A percentile compares a stretch with the other conserved stretches of the same genome.
These are phyloP conservation scores for Cherax destructor DNA, from an alignment of 1,140 invertebrate genomes.

Conservation along the genomic window DNA sequence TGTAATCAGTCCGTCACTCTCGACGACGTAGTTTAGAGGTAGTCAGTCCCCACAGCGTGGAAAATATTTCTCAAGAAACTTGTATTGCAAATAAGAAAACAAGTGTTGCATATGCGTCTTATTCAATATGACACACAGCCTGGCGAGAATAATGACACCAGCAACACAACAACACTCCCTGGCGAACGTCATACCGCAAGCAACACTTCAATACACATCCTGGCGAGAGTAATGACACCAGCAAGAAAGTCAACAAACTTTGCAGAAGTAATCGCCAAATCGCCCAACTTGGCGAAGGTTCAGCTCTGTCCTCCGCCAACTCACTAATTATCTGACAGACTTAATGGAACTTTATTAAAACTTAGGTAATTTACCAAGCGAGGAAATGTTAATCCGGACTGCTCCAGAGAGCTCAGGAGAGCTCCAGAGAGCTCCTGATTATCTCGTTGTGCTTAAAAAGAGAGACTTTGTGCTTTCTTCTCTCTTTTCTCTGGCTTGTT, in stretches of 20 bases:
- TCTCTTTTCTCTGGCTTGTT: too few relatives aligned
- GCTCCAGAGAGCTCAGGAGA: too few relatives aligned
- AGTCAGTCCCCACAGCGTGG: too few relatives aligned
- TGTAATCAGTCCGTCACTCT: too few relatives aligned
- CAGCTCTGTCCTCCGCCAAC: background rate
- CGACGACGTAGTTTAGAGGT: too few relatives aligned
- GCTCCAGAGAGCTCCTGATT: background rate
- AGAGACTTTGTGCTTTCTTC: background rate
- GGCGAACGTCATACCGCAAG: background rate
- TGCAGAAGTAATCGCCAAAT: conserved; percentile 12
- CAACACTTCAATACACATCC: background rate
- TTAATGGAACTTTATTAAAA: background rate
- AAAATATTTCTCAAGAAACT: too few relatives aligned
- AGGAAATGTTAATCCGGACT: background rate
- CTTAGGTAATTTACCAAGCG: background rate
- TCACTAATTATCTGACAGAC: background rate
- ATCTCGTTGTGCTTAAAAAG: background rate
- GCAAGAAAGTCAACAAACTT: background rate
- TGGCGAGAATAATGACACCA: too few relatives aligned
- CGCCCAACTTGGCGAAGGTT: background rate
- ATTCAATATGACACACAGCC: too few relatives aligned
- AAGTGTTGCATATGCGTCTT: too few relatives aligned
- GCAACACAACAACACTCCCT: background rate
- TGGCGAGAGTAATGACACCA: background rate
- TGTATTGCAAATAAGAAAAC: too few relatives aligned